Percentiles rank a stretch among this genome's conserved stretches.
phyloP scores from a whole-genome alignment of 1,140 invertebrate species.

The Bombus ignitus region DNA sequence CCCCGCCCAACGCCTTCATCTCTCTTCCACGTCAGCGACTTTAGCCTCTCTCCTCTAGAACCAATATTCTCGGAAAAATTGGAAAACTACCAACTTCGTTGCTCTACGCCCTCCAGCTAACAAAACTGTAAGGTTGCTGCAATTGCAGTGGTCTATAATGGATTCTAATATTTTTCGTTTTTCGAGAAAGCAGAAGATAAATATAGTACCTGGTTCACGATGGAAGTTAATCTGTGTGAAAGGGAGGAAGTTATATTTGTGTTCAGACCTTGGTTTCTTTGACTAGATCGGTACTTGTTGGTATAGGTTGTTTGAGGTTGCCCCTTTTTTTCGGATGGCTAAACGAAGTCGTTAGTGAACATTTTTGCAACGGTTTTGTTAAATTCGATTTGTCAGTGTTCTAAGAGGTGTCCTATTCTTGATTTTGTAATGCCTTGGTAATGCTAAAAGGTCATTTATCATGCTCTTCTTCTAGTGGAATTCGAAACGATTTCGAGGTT shows the following conservation, averaged over 20 bases:
- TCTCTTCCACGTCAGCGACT: slow-evolving; percentile 24
- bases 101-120: not conserved
- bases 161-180: not conserved
- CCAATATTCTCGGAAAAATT: slow-evolving; percentile 26
- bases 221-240: not conserved
- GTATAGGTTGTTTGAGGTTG: too few species aligned
- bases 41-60: slow-evolving; percentile 12
- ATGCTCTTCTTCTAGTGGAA: not conserved
- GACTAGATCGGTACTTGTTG: too few species aligned
- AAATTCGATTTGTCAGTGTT: not conserved
- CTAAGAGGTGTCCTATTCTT: not conserved
- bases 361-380: not conserved
- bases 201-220: not conserved
- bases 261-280: not conserved
- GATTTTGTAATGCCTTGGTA: not conserved
- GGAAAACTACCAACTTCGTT: slow-evolving; percentile 29
- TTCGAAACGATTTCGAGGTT: not conserved
- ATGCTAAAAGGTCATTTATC: not conserved
- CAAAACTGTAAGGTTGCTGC: not conserved
- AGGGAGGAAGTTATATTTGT: not conserved
- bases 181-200: not conserved
- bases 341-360: too few species aligned
- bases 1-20: slow-evolving; percentile 27
- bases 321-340: too few species aligned
- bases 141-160: not conserved